Evolutionary conservation across 2,113 vertebrate species (phyloP).

Genomic region (Lepus europaeus): DNA sequence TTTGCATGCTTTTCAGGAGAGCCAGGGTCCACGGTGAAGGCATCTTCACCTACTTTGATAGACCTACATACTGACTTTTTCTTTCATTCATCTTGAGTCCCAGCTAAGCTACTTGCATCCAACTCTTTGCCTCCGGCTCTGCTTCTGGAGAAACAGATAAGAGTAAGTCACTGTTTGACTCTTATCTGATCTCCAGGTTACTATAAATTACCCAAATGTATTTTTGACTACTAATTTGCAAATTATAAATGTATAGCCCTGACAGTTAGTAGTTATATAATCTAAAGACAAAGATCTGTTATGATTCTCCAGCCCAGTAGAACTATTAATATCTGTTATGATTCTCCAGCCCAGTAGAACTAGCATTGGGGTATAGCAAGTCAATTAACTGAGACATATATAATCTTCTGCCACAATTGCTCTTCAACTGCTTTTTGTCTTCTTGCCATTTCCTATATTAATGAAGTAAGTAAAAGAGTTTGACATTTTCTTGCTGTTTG

Average conservation of each 20-base stretch:
- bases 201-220: neutral
- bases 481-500: neutral
- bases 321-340: neutral
- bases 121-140: neutral
- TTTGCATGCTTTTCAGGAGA: neutral
- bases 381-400: neutral
- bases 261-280: neutral
- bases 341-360: neutral
- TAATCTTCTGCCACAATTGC: neutral
- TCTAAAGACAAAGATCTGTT: neutral
- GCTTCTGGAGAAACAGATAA: neutral
- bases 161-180: neutral
- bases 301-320: neutral
- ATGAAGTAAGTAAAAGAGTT: neutral
- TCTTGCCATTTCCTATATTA: neutral
- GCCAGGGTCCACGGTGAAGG: too few species aligned
- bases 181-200: neutral
- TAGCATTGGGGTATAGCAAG: neutral
- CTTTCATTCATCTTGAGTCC: neutral
- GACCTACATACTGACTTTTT: neutral
- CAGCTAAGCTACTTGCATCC: neutral
- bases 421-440: neutral
- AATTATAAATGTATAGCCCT: neutral
- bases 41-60: neutral
- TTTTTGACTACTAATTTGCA: conserved; percentile 3